phyloP scores from a whole-genome alignment of 2,888 invertebrate genomes.

The Congeria kusceri region DNA sequence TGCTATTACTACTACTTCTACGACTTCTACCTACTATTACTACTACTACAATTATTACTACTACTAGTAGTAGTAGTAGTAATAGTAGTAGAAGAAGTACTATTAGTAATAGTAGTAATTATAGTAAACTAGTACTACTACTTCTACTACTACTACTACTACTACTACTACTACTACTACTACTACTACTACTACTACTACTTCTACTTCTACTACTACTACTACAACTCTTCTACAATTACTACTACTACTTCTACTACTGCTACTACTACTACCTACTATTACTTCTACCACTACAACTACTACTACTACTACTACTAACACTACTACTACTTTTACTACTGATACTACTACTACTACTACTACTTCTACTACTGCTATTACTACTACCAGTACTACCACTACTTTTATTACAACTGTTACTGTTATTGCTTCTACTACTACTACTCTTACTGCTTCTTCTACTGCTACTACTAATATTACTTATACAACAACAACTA shows the following conservation, averaged over 20 bases:
- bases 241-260: too few species aligned
- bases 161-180: background rate
- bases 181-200: background rate
- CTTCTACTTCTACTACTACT: background rate
- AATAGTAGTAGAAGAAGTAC: background rate
- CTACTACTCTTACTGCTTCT: too few species aligned
- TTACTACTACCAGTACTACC: too few species aligned
- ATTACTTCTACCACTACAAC: too few species aligned
- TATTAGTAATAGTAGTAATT: background rate
- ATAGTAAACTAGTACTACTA: background rate
- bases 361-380: background rate
- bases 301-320: too few species aligned
- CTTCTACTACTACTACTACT: background rate
- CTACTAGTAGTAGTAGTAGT: background rate
- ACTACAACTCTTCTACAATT: too few species aligned
- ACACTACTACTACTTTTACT: too few species aligned
- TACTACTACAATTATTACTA: background rate
- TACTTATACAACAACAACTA: too few species aligned
- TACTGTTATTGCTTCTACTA: too few species aligned
- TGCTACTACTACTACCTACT: too few species aligned
- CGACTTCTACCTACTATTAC: background rate
- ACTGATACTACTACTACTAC: slow-evolving; percentile 1
- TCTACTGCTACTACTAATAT: too few species aligned
- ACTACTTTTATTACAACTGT: too few species aligned
- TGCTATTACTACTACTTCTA: background rate